phyloP scores from a whole-genome alignment of 2,113 vertebrate species.

The Siniperca knerii region DNA sequence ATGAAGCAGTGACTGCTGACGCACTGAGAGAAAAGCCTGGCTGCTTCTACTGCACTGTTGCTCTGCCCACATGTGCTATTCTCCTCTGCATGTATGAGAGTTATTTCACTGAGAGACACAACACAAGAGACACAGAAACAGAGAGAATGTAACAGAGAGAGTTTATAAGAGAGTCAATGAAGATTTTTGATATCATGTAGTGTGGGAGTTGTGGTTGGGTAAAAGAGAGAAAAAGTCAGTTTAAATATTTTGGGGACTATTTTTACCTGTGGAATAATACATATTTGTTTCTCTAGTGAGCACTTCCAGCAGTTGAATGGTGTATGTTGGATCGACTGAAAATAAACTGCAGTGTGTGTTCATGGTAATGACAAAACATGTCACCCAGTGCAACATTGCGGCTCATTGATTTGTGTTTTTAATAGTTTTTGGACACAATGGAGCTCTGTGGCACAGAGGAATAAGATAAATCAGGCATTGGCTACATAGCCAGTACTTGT shows the following conservation, averaged over 20 bases:
- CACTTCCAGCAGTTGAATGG: neutral
- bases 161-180: neutral
- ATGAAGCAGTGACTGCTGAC: conserved; percentile 59
- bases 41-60: conserved; percentile 47
- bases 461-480: neutral
- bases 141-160: neutral
- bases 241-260: neutral
- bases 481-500: neutral
- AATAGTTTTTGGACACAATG: neutral
- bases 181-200: neutral
- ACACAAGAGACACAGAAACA: conserved; percentile 13
- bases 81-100: conserved; percentile 26
- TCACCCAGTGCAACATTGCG: neutral
- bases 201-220: neutral
- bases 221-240: neutral
- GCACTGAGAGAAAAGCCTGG: conserved; percentile 63
- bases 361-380: neutral
- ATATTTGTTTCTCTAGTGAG: neutral
- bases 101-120: conserved; percentile 31
- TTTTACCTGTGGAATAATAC: neutral
- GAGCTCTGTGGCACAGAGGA: neutral
- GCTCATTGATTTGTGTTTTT: neutral
- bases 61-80: conserved; percentile 59
- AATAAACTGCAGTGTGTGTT: neutral
- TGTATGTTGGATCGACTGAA: neutral